Conservation (phyloP, 2,888 invertebrate genomes). For the Saturnia japonica region DNA sequence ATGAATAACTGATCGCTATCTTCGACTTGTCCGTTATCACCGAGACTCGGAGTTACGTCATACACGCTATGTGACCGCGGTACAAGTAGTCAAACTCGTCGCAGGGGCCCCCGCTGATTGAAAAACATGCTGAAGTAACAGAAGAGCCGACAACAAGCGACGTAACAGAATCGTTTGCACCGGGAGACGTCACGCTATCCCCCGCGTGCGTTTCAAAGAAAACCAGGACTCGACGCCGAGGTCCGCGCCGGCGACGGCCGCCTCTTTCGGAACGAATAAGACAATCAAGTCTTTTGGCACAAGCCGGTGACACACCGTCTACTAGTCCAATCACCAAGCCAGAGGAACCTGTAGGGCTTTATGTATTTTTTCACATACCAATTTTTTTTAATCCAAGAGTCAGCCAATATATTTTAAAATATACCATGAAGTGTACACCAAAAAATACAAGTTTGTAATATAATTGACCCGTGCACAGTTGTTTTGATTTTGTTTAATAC, state of each 20-base stretch:
- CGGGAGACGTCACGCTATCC: too few species aligned
- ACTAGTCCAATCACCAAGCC: not conserved
- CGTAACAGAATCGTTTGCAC: not conserved
- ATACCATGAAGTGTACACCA: not conserved
- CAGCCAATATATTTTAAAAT: not conserved
- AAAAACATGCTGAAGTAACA: not conserved
- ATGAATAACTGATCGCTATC: not conserved
- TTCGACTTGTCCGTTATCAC: not conserved
- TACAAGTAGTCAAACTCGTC: not conserved
- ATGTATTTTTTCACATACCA: not conserved
- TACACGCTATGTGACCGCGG: not conserved
- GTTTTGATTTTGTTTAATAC: not conserved
- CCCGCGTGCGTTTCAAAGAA: too few species aligned
- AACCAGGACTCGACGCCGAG: conserved; percentile 2
- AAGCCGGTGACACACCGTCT: conserved; percentile 1
- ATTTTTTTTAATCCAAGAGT: not conserved
- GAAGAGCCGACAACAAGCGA: not conserved
- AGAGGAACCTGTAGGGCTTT: not conserved
- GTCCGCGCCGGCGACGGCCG: not conserved
- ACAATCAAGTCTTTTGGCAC: not conserved
- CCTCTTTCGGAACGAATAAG: not conserved
- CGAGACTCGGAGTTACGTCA: not conserved
- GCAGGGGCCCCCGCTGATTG: not conserved
- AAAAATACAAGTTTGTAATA: not conserved
- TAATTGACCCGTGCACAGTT: not conserved